Percentiles rank a stretch among this genome's conserved stretches.
These are phyloP conservation scores for Burhinus oedicnemus DNA, from an alignment of 2,113 vertebrate genomes.

Conservation along the genomic window DNA sequence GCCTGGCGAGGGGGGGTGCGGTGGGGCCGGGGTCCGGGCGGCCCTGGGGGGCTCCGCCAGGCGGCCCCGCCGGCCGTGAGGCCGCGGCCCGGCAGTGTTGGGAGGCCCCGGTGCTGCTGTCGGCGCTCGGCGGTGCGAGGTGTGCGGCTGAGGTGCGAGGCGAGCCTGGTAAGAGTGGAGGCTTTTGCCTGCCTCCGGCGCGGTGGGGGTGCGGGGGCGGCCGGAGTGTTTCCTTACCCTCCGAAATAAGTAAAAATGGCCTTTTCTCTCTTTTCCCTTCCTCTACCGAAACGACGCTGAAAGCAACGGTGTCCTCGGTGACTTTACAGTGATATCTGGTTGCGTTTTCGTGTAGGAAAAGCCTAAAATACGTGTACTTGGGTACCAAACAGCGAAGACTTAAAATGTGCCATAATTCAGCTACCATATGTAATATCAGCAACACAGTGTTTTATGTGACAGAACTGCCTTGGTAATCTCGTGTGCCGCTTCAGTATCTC, in stretches of 20 bases:
- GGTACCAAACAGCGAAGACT: neutral
- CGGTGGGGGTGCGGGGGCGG: neutral
- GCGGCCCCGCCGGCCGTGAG: neutral
- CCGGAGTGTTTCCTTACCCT: accelerated
- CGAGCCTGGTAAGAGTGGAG: neutral
- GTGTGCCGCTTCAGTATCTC: accelerated
- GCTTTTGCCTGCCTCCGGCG: neutral
- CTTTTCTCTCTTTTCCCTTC: accelerated
- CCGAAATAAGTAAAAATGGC: accelerated
- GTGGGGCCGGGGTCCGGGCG: no score
- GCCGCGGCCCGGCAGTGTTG: neutral
- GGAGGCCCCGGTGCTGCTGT: neutral
- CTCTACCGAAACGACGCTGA: accelerated
- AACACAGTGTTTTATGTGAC: accelerated
- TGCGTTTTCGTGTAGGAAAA: accelerated
- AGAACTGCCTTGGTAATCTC: neutral
- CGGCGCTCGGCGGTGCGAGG: neutral
- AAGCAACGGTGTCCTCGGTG: neutral
- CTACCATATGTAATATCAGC: accelerated
- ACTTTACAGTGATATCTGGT: neutral
- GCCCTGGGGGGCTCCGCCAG: no score
- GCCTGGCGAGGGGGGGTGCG: neutral
- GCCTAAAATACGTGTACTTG: neutral
- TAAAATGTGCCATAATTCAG: neutral
- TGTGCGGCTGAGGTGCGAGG: neutral